Percentiles rank a stretch among this genome's conserved stretches.
Conservation (phyloP, 1,140 invertebrate species). For the Lysiphlebus fabarum region DNA sequence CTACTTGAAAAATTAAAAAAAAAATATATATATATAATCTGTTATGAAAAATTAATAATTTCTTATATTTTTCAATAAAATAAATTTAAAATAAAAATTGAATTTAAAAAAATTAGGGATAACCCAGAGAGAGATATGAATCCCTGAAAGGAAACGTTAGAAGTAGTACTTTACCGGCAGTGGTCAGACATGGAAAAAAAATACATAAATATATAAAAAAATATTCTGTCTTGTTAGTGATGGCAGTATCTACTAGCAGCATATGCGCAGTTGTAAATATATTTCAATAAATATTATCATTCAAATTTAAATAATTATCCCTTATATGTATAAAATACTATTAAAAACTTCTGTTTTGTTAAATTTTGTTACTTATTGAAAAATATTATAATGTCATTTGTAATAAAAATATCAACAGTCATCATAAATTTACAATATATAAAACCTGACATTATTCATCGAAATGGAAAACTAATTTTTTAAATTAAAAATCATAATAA, state of each 20-base stretch:
- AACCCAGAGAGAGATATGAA: slow-evolving; percentile 5
- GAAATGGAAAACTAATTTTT: no score
- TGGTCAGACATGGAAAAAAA: slow-evolving; percentile 28
- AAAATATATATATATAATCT: no score
- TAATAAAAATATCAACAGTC: no score
- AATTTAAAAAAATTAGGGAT: background rate
- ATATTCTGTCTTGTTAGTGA: background rate
- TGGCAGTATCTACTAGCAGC: slow-evolving; percentile 27
- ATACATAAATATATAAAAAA: background rate
- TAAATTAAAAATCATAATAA: no score
- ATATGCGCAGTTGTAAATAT: slow-evolving; percentile 29
- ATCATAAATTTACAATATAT: no score
- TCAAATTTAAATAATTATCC: slow-evolving; percentile 41
- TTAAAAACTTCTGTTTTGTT: no score
- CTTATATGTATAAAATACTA: no score
- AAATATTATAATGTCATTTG: no score
- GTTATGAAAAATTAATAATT: no score
- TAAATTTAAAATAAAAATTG: background rate
- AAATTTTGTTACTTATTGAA: no score
- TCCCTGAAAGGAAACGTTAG: slow-evolving; percentile 19
- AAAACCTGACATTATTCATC: no score
- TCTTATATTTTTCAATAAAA: background rate
- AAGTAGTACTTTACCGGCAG: slow-evolving; percentile 36
- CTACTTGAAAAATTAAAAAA: no score
- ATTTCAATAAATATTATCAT: slow-evolving; percentile 25